A percentile compares a stretch with the other conserved stretches of the same genome.
These are phyloP conservation scores for Chouioia cunea DNA, from an alignment of 2,888 invertebrate species.

Conservation along the genomic window DNA sequence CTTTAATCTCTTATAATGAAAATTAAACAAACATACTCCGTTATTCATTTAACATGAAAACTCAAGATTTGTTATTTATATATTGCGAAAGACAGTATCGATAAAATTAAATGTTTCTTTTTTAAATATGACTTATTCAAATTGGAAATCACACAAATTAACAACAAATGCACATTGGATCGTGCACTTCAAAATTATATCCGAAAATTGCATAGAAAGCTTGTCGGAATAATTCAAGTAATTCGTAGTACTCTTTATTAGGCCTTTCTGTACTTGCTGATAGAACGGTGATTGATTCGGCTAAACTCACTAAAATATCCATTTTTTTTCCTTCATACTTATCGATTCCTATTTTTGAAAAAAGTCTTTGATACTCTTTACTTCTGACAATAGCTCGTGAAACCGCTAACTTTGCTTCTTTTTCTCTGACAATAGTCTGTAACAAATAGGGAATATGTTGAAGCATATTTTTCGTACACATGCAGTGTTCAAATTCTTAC, in stretches of 20 bases:
- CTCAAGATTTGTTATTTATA: neutral
- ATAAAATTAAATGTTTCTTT: neutral
- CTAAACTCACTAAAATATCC: constrained; percentile 54
- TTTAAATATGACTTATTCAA: no score
- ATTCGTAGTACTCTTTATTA: constrained; percentile 69
- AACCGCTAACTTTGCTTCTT: constrained; percentile 30
- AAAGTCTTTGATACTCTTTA: constrained; percentile 8
- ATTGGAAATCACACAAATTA: neutral
- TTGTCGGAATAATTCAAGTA: constrained; percentile 74
- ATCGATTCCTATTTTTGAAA: constrained; percentile 23
- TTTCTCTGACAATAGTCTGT: constrained; percentile 13
- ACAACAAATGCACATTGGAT: neutral
- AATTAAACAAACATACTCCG: neutral
- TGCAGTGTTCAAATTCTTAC: constrained; percentile 50
- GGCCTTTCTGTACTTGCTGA: constrained; percentile 56
- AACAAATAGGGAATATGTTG: neutral
- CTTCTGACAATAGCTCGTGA: constrained; percentile 40
- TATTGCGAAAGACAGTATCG: neutral
- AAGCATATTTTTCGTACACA: constrained; percentile 11
- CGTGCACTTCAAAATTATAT: constrained; percentile 58
- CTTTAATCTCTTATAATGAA: neutral
- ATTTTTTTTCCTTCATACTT: constrained; percentile 30
- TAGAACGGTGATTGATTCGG: constrained; percentile 51
- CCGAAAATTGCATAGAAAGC: constrained; percentile 68
- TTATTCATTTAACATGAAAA: neutral